These are phyloP conservation scores for Mythimna vitellina DNA, from an alignment of 2,888 invertebrate genomes.

Conservation along the genomic window DNA sequence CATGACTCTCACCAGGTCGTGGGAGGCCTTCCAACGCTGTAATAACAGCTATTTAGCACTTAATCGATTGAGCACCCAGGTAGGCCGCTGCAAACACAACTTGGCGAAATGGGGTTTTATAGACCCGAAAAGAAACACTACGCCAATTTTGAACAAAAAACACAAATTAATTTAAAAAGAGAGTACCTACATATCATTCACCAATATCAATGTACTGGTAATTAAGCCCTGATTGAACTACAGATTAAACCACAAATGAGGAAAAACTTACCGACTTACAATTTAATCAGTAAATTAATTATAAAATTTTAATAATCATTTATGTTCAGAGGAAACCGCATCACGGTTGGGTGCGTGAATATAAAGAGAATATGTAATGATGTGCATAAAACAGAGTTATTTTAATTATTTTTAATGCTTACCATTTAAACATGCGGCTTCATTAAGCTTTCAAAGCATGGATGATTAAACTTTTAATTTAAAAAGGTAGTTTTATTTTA, in stretches of 20 bases:
- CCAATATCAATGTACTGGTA: too few relatives aligned
- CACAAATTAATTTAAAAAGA: too few relatives aligned
- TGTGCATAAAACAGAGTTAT: neutral
- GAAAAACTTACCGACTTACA: neutral
- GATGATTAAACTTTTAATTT: neutral
- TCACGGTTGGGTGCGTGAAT: neutral
- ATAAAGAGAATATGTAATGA: slow-evolving; percentile 9
- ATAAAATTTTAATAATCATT: neutral
- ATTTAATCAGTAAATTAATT: neutral
- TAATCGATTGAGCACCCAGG: too few relatives aligned
- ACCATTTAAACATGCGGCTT: neutral
- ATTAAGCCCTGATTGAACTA: neutral
- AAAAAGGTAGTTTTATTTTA: neutral
- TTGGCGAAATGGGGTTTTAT: too few relatives aligned
- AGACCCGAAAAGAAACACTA: too few relatives aligned
- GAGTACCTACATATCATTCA: neutral
- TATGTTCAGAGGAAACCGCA: neutral
- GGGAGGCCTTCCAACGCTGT: too few relatives aligned
- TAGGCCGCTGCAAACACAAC: too few relatives aligned
- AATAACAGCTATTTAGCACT: too few relatives aligned
- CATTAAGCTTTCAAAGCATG: neutral
- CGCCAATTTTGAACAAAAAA: too few relatives aligned
- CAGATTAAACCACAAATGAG: neutral
- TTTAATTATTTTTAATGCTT: slow-evolving; percentile 23
- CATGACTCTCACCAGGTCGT: too few relatives aligned